phyloP scores from a whole-genome alignment of 2,888 invertebrate species.

The Temnothorax unifasciatus region DNA sequence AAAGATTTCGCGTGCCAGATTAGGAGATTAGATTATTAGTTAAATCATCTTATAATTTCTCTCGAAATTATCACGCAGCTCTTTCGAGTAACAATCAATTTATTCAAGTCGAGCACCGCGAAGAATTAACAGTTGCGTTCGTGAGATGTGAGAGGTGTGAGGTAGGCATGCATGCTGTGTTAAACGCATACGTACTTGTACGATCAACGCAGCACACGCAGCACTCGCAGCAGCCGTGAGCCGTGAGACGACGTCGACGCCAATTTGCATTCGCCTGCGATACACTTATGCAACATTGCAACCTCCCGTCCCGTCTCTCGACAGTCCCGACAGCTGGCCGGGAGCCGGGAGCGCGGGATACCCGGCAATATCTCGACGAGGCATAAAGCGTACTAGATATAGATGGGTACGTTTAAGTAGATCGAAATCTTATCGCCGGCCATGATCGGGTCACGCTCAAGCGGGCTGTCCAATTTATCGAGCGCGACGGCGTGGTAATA shows the following conservation, averaged over 20 bases:
- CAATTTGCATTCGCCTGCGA: constrained; percentile 20
- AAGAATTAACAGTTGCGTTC: background rate
- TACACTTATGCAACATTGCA: constrained; percentile 11
- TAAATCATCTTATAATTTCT: background rate
- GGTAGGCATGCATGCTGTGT: background rate
- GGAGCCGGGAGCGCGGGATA: background rate
- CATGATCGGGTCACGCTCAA: constrained; percentile 66
- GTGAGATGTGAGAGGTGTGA: no score
- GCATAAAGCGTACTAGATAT: constrained; percentile 48
- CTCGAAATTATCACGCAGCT: background rate
- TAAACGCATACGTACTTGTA: constrained; percentile 5
- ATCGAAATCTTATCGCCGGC: constrained; percentile 69
- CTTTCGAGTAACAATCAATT: background rate
- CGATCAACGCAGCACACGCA: background rate
- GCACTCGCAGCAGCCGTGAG: background rate
- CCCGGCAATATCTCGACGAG: background rate
- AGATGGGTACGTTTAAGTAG: constrained; percentile 61
- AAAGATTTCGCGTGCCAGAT: background rate
- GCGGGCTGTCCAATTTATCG: constrained; percentile 76
- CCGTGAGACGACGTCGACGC: constrained; percentile 18
- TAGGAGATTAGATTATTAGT: background rate
- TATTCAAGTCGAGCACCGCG: background rate
- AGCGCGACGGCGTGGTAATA: constrained; percentile 71
- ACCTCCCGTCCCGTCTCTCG: background rate
- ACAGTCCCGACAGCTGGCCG: constrained; percentile 10